Base-by-base conservation (phyloP, 1,140 invertebrate genomes). In the Calosoma granatense region DNA sequence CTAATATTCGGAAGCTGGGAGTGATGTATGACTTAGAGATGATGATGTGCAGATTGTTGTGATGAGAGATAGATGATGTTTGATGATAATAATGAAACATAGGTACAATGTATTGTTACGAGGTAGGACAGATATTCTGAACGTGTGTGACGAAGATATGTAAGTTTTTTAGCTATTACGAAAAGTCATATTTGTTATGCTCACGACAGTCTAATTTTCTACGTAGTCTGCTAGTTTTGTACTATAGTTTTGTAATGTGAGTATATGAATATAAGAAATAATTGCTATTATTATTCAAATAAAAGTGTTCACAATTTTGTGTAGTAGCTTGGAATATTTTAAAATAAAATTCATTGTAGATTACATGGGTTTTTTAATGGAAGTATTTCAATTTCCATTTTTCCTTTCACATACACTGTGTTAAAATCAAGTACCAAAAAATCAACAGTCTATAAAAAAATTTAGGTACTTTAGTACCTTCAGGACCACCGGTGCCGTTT, bases 191-290 rank as follows among this genome's bases (percentile, higher is more conserved):
- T 61, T 62, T 60, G 59, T 65, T 64, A 62, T 57, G 62, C 64
- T 63, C 63, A 65, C 61, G 57, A 61, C 62, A 65, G 62, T 65
- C 62, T 65, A 65, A 65, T 65, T 65, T 65, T 65, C 57, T 65
- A 65, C 60, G 62, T 65, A 65, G 64, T 60, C 26, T 39, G 43
- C 20, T 59, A 59, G 58, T 56, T 59, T 59, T 59, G 43, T 59
- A 57, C 55, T 53, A 55, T 65, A 63, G 61, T 63, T 65, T 65
- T 65, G 51, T 65, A 65, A 56, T 52, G 23, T 36, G 20, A 52
- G 30, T 17, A 20, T 52, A 52, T 52, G 41, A 17, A 47, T 47
- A 47, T 47, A 47, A 12, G 17, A 47, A 17, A 47, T 12, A 47
- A 47, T 47, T 47, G 41, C 41, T 47, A 47, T 47, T 47, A 47